A percentile compares a stretch with the other conserved stretches of the same genome.
phyloP scores from a whole-genome alignment of 1,140 invertebrate species.

The Leptopilina boulardi region DNA sequence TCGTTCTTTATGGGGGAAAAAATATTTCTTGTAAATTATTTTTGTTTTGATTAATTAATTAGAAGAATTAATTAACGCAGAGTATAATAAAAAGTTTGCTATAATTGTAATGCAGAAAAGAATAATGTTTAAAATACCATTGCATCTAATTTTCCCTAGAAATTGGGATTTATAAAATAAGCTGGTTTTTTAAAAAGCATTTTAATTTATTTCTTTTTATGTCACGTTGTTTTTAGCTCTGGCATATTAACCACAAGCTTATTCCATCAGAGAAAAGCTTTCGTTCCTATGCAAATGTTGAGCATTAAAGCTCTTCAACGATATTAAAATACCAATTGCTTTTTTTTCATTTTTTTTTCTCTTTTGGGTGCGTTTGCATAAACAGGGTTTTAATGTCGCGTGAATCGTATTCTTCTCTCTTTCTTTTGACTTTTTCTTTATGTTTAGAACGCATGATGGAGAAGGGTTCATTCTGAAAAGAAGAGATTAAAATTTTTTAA shows the following conservation, averaged over 20 bases:
- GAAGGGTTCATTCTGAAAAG: constrained; percentile 1
- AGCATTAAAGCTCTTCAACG: constrained; percentile 21
- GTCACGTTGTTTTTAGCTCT: neutral
- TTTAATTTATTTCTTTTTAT: constrained; percentile 5
- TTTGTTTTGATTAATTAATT: neutral
- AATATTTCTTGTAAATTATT: neutral
- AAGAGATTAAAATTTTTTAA: neutral
- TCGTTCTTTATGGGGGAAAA: neutral
- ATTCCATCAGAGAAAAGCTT: constrained; percentile 23
- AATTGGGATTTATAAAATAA: constrained; percentile 11
- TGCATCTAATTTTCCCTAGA: neutral
- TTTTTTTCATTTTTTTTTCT: neutral
- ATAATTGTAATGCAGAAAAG: neutral
- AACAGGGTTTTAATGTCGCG: constrained; percentile 25
- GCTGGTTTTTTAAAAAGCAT: neutral
- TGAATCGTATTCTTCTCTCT: neutral
- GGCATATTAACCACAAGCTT: constrained; percentile 18
- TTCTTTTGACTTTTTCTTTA: neutral
- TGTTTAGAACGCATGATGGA: neutral
- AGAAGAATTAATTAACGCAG: neutral
- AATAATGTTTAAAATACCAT: neutral
- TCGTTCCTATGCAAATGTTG: constrained; percentile 1
- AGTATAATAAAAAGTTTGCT: neutral
- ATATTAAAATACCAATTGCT: constrained; percentile 24
- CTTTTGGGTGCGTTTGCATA: neutral